Evolutionary conservation across 1,140 invertebrate species (phyloP).

Genomic region (Leptopilina boulardi): DNA sequence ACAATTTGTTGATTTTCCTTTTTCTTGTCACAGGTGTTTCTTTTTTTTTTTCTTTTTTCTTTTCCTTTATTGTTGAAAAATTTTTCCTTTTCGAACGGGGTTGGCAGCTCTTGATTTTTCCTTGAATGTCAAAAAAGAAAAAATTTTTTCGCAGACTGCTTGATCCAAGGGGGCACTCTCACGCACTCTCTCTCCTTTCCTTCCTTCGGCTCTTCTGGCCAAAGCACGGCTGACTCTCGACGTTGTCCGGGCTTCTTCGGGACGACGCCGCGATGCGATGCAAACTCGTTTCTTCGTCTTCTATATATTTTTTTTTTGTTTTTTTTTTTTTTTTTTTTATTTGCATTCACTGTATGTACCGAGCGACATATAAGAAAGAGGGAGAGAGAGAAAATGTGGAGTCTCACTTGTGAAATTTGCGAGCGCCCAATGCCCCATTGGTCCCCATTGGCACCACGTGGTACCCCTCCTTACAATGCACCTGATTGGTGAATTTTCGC

Average conservation of each 20-base stretch:
- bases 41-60: background rate
- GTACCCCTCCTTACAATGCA: constrained; percentile 47
- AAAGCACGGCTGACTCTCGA: constrained; percentile 54
- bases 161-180: background rate
- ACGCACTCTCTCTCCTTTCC: constrained; percentile 44
- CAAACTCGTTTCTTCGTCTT: constrained; percentile 66
- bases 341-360: constrained; percentile 44
- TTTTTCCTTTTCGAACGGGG: background rate
- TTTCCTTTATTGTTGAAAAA: too few relatives aligned
- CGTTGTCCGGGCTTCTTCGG: constrained; percentile 48
- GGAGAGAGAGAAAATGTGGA: background rate
- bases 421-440: constrained; percentile 46
- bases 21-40: background rate
- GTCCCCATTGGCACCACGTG: constrained; percentile 48
- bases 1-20: too few relatives aligned
- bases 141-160: constrained; percentile 24
- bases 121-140: constrained; percentile 11
- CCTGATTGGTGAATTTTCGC: constrained; percentile 64
- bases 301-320: constrained; percentile 37
- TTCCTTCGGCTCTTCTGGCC: constrained; percentile 53
- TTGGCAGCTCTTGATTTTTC: background rate
- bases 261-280: constrained; percentile 60
- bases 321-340: constrained; percentile 50
- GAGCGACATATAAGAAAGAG: constrained; percentile 19
- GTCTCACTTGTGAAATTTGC: constrained; percentile 61